phyloP scores from a whole-genome alignment of 2,113 vertebrate genomes.

The Macquaria australasica region DNA sequence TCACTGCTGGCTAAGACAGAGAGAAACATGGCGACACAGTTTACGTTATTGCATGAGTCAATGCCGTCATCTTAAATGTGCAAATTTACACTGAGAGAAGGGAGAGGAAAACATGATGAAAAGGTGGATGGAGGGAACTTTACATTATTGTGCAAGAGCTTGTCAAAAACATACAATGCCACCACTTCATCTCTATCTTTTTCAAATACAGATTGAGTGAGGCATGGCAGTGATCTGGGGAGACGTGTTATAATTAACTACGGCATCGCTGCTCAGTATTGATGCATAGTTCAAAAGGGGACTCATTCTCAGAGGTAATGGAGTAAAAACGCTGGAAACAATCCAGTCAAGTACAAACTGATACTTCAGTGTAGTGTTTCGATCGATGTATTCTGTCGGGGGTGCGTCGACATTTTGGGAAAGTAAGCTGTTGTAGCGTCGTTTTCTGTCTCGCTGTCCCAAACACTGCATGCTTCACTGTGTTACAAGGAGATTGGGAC shows the following conservation, averaged over 20 bases:
- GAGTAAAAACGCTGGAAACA: slow-evolving; percentile 40
- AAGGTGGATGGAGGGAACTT: slow-evolving; percentile 11
- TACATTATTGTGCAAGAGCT: slow-evolving; percentile 50
- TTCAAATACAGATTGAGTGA: slow-evolving; percentile 24
- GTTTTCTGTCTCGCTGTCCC: slow-evolving; percentile 17
- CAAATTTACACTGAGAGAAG: slow-evolving; percentile 46
- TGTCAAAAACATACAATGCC: slow-evolving; percentile 30
- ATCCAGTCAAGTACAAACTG: slow-evolving; percentile 25
- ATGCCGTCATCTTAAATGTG: slow-evolving; percentile 46
- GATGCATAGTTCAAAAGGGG: slow-evolving; percentile 47
- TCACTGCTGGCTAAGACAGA: slow-evolving; percentile 40
- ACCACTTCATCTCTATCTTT: not conserved
- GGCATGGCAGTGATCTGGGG: slow-evolving; percentile 25
- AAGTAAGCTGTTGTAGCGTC: not conserved
- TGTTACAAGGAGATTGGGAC: not conserved
- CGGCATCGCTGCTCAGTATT: slow-evolving; percentile 19
- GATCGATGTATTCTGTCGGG: not conserved
- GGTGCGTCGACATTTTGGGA: not conserved
- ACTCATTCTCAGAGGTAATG: slow-evolving; percentile 38
- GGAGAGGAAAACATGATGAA: not conserved
- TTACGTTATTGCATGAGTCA: slow-evolving; percentile 65
- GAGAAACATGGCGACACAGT: slow-evolving; percentile 32
- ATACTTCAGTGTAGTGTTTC: not conserved
- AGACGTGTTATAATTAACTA: slow-evolving; percentile 34
- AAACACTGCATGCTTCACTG: slow-evolving; percentile 15